These are phyloP conservation scores for Tragulus kanchil DNA, from an alignment of 2,113 vertebrate species.

Conservation along the genomic window DNA sequence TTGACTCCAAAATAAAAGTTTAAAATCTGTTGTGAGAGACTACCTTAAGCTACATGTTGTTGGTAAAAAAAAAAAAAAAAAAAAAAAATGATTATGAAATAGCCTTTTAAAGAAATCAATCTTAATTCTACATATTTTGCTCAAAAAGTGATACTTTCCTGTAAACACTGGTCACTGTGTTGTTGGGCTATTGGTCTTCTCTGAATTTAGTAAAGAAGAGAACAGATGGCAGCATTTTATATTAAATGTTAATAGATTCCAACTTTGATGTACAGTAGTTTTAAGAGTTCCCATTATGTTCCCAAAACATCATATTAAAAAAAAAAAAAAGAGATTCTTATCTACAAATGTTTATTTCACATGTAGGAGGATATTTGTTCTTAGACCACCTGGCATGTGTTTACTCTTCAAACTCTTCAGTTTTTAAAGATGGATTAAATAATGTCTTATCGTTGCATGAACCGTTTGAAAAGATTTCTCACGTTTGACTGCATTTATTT, in stretches of 20 bases:
- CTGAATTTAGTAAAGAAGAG: constrained; percentile 11
- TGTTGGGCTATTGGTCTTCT: neutral
- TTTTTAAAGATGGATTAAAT: constrained; percentile 56
- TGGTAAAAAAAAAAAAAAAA: neutral
- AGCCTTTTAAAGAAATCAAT: neutral
- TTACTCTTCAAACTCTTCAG: constrained; percentile 71
- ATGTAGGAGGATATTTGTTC: constrained; percentile 32
- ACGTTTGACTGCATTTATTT: constrained; percentile 72
- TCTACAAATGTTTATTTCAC: constrained; percentile 55
- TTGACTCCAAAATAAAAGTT: neutral
- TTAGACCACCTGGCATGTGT: constrained; percentile 27
- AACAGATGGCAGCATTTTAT: neutral
- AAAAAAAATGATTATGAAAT: neutral
- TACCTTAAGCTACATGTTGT: neutral
- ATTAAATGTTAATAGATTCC: constrained; percentile 38
- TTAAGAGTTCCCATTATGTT: neutral
- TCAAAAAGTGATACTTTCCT: neutral
- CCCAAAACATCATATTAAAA: constrained; percentile 10
- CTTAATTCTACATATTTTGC: neutral
- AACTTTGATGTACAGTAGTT: neutral
- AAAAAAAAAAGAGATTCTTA: neutral
- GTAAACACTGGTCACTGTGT: neutral
- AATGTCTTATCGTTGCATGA: constrained; percentile 65
- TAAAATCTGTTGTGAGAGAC: neutral
- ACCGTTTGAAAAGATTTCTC: constrained; percentile 73